phyloP scores from a whole-genome alignment of 2,113 vertebrate species.

The Haemorhous mexicanus region DNA sequence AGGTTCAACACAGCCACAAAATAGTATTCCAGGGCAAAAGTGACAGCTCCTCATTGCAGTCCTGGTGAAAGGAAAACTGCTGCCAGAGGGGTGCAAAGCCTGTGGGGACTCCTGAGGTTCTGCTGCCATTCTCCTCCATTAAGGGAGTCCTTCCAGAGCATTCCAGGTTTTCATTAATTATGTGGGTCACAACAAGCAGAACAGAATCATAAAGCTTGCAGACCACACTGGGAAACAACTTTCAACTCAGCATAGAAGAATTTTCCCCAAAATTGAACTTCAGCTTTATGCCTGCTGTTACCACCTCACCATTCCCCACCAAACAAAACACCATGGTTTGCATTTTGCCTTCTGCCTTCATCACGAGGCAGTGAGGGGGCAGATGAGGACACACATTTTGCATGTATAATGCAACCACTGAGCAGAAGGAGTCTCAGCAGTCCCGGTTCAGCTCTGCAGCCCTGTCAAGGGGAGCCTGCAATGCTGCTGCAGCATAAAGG shows the following conservation, averaged over 20 bases:
- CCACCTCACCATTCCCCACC: background rate
- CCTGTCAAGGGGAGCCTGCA: background rate
- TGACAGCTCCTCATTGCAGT: background rate
- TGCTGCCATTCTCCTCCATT: background rate
- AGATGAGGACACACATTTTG: background rate
- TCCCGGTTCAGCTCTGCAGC: background rate
- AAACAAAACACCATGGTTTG: background rate
- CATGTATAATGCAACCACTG: background rate
- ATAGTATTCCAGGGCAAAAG: background rate
- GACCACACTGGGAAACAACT: background rate
- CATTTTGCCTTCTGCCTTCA: background rate
- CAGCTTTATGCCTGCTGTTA: background rate
- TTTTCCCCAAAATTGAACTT: background rate
- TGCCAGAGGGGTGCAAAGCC: background rate
- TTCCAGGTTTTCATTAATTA: background rate
- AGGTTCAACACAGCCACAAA: background rate
- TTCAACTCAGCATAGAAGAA: background rate
- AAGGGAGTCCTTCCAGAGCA: background rate
- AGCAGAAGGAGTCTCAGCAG: background rate
- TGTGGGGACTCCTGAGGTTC: background rate
- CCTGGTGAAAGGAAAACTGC: background rate
- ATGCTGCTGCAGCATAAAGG: background rate
- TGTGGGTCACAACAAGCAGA: background rate
- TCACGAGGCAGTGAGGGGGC: rapidly evolving
- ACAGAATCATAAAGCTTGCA: background rate